Evolutionary conservation across 2,797 vertebrate species (phyloP).

Genomic region (Takifugu ocellatus): DNA sequence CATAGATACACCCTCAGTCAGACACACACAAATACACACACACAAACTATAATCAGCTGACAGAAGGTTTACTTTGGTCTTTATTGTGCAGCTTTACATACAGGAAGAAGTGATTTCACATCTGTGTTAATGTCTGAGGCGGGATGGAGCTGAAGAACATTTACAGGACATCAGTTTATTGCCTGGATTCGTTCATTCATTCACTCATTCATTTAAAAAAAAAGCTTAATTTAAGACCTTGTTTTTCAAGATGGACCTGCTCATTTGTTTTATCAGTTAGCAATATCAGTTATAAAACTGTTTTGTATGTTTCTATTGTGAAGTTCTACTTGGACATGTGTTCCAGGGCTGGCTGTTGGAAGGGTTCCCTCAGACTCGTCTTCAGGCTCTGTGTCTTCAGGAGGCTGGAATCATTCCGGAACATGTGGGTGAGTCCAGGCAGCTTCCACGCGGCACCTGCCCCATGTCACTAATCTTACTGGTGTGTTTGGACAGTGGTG

Average conservation of each 20-base stretch:
- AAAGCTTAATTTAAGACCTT: no score
- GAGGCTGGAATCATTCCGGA: conserved; percentile 77
- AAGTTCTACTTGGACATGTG: conserved; percentile 1
- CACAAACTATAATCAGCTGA: background rate
- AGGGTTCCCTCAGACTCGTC: conserved; percentile 80
- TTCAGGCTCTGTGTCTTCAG: conserved; percentile 82
- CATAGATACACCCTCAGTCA: background rate
- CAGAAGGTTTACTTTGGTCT: background rate
- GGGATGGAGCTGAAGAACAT: no score
- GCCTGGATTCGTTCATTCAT: no score
- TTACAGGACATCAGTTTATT: no score
- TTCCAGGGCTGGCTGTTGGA: conserved; percentile 90
- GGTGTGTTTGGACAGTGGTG: conserved; percentile 76
- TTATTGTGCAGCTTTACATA: conserved; percentile 14
- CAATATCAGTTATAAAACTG: no score
- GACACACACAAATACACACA: background rate
- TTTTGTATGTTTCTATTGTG: no score
- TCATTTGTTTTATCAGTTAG: no score
- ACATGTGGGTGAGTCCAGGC: conserved; percentile 82
- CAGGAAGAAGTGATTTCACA: background rate
- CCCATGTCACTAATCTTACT: background rate
- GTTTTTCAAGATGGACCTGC: no score
- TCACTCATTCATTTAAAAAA: no score
- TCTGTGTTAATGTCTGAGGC: background rate
- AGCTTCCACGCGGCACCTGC: no score